These are phyloP conservation scores for Drosophila lini DNA, from an alignment of 1,140 invertebrate species.

Conservation along the genomic window DNA sequence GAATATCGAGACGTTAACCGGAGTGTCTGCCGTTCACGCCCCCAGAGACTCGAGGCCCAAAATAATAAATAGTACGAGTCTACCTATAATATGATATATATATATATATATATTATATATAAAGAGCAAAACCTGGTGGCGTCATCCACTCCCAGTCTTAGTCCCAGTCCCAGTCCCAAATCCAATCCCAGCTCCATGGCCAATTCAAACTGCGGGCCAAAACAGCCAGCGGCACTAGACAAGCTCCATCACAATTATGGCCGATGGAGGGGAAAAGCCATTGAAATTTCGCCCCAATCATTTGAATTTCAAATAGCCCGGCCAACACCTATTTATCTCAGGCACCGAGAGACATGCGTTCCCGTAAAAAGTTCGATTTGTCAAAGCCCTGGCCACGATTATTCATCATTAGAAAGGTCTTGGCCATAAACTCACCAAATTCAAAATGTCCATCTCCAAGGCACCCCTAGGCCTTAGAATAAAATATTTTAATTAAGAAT, in stretches of 20 bases:
- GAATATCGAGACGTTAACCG: slow-evolving; percentile 59
- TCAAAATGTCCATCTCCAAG: not conserved
- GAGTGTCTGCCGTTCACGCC: slow-evolving; percentile 57
- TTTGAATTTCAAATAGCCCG: slow-evolving; percentile 69
- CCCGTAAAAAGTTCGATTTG: slow-evolving; percentile 65
- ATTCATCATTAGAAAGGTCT: slow-evolving; percentile 56
- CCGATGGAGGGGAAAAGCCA: slow-evolving; percentile 13
- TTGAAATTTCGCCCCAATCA: slow-evolving; percentile 59
- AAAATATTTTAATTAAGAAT: slow-evolving; percentile 1
- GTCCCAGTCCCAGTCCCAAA: not conserved
- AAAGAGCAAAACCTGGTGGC: slow-evolving; percentile 50
- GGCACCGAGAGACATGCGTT: slow-evolving; percentile 24
- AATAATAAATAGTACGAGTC: slow-evolving; percentile 14
- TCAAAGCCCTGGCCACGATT: slow-evolving; percentile 52
- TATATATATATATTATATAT: not conserved
- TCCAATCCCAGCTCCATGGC: not conserved
- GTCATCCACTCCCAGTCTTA: slow-evolving; percentile 39
- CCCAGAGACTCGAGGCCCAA: slow-evolving; percentile 10
- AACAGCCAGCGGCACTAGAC: slow-evolving; percentile 42
- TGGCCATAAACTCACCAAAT: slow-evolving; percentile 1
- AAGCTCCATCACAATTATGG: slow-evolving; percentile 9
- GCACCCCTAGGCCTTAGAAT: slow-evolving; percentile 7
- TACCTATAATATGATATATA: not conserved
- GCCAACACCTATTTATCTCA: slow-evolving; percentile 46
- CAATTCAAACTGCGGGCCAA: slow-evolving; percentile 36